Evolutionary conservation across 2,797 vertebrate species (phyloP).

Genomic region (Acrossocheilus fasciatus): DNA sequence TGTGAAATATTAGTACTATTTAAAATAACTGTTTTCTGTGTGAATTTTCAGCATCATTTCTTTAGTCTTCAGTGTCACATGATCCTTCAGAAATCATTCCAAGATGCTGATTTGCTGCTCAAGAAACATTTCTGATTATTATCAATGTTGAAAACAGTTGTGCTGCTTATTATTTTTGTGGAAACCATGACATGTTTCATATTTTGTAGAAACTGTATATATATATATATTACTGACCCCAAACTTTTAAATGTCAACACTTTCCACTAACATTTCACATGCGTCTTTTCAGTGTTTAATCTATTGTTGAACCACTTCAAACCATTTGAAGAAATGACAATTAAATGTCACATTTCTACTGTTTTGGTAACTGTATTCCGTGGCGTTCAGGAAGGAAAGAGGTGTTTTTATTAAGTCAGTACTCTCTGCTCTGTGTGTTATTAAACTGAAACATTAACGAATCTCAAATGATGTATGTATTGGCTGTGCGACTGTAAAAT

Average conservation of each 20-base stretch:
- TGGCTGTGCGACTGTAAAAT: constrained; percentile 5
- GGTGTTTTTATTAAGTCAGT: neutral
- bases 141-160: neutral
- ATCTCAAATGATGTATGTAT: constrained; percentile 34
- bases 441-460: constrained; percentile 32
- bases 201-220: neutral
- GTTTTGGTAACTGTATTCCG: neutral
- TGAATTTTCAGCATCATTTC: neutral
- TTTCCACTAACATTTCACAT: neutral
- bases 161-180: too few species aligned
- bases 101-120: neutral
- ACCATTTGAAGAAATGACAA: neutral
- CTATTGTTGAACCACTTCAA: neutral
- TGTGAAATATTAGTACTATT: neutral
- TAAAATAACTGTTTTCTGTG: neutral
- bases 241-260: neutral
- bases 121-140: neutral
- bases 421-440: constrained; percentile 10
- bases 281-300: neutral
- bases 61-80: neutral
- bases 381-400: neutral
- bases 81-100: neutral
- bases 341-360: neutral
- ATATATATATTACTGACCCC: neutral
- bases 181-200: too few species aligned